Conservation (phyloP, 2,113 vertebrate genomes). For the Ophthalmotilapia sp. region DNA sequence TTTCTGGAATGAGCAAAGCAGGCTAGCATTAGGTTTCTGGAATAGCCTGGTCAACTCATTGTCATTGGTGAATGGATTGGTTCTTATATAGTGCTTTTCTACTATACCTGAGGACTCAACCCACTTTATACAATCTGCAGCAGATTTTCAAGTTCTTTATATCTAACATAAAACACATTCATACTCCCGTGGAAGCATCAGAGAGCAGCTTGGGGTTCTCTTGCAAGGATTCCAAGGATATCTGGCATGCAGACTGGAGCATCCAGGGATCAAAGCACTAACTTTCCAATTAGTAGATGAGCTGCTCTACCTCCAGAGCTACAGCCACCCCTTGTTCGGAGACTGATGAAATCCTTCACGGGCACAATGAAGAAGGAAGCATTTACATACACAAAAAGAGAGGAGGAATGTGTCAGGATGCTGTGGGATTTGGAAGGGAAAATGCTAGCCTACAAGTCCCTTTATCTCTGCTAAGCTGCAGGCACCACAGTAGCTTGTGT, state of each 20-base stretch:
- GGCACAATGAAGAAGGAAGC: neutral
- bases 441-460: neutral
- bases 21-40: neutral
- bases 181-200: neutral
- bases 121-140: neutral
- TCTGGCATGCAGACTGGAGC: neutral
- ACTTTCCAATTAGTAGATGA: neutral
- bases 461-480: neutral
- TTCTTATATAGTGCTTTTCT: accelerated
- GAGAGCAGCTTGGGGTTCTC: neutral
- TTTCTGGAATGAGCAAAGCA: neutral
- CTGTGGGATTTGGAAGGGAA: neutral
- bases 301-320: neutral
- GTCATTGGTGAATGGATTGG: neutral
- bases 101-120: neutral
- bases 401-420: neutral
- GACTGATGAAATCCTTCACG: neutral
- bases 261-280: neutral
- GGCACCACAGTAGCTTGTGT: neutral
- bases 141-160: neutral
- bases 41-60: neutral
- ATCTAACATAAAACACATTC: neutral
- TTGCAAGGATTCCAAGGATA: neutral
- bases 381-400: neutral
- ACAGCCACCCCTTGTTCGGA: neutral